A percentile compares a stretch with the other conserved stretches of the same genome.
Conservation (phyloP, 2,888 invertebrate genomes). For the Andricus curvator region DNA sequence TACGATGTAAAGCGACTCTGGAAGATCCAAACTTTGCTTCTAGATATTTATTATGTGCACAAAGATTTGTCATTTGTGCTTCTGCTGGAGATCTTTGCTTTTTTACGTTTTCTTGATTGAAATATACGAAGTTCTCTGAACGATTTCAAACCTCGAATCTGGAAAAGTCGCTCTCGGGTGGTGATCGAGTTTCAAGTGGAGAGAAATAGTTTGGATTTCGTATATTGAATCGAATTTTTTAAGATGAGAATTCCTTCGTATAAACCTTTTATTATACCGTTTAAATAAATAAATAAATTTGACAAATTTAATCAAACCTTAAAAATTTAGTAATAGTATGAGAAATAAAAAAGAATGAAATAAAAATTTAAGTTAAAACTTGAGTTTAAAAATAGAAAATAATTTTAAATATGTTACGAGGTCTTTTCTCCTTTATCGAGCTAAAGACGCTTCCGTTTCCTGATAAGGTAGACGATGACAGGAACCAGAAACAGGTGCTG, state of each 20-base stretch:
- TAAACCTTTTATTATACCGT: not conserved
- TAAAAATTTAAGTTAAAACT: not conserved
- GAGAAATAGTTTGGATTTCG: constrained; percentile 28
- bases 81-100: constrained; percentile 45
- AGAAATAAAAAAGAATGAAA: not conserved
- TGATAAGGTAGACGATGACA: not conserved
- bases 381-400: not conserved
- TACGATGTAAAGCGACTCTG: not conserved
- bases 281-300: not conserved
- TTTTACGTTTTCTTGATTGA: constrained; percentile 4
- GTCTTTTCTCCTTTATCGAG: not conserved
- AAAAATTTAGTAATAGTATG: not conserved
- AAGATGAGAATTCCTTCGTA: constrained; percentile 15
- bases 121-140: constrained; percentile 20
- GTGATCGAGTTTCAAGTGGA: constrained; percentile 38
- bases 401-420: not conserved
- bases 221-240: constrained; percentile 18
- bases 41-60: constrained; percentile 65
- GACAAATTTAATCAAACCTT: no score
- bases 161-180: constrained; percentile 9
- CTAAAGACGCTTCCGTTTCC: not conserved
- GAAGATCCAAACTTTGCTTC: constrained; percentile 17
- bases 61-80: constrained; percentile 67
- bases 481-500: not conserved
- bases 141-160: constrained; percentile 31